Base-by-base conservation (phyloP, 2,888 invertebrate genomes). In the Eupithecia pulchellata region DNA sequence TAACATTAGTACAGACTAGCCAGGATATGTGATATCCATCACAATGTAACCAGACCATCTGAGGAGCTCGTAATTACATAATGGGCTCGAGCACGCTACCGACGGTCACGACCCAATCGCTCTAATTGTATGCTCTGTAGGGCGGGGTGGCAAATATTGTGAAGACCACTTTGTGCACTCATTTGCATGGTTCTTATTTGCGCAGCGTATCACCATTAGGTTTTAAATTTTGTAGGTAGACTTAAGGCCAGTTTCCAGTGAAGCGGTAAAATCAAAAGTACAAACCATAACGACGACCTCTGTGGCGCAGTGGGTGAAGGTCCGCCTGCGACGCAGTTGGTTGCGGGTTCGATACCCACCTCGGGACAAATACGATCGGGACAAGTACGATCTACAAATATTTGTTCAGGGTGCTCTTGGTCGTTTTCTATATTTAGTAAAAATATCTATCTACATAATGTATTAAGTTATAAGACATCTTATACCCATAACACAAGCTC, bases 11-110 rank as follows among this genome's bases (percentile, higher is more conserved):
- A 32, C 9, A n/a, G 11, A 29, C 29, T 34, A n/a, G 58, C 25
- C 69, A 72, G 72, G 72, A 69, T 72, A 60, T 66, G 30, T 66
- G 72, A 69, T 66, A 72, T 42, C 36, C 66, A 72, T 72, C 69
- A 63, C 58, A 62, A 63, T 42, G 66, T 60, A 66, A 66, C 69
- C 66, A 60, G 66, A 64, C 68, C 66, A 69, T 69, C 60, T 57
- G 42, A 60, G 66, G 47, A 64, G 64, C 11, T 29, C 57, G 17
- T 69, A 69, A 72, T 69, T 60, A 64, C 69, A 72, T 66, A 69
- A 72, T 66, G 55, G 52, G 32, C 32, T 29, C 17, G 2, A 17
- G 36, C 72, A 72, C 66, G 72, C 72, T 72, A 69, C 72, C 65
- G 60, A 30, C 30, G 32, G 69, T 69, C 72, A 72, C 69, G 72